These are phyloP conservation scores for Orthosia gracilis DNA, from an alignment of 2,888 invertebrate genomes.

Conservation along the genomic window DNA sequence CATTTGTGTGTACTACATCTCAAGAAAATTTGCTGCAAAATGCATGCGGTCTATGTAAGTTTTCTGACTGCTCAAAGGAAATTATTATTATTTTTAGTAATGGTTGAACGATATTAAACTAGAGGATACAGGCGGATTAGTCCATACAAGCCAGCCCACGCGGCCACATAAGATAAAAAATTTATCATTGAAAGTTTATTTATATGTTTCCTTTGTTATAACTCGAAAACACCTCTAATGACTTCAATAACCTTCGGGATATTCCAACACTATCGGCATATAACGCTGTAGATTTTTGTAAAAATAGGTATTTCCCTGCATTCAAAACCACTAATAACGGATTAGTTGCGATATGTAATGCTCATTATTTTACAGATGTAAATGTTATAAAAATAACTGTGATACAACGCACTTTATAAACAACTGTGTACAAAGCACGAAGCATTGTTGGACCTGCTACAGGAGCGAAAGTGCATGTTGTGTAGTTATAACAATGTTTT, in stretches of 20 bases:
- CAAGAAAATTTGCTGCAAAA: no score
- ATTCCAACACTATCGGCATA: neutral
- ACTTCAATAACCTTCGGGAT: neutral
- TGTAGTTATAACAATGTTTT: conserved; percentile 1
- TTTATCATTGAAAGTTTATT: no score
- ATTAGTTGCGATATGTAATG: neutral
- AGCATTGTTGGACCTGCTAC: neutral
- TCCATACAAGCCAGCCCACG: no score
- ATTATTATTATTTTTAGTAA: no score
- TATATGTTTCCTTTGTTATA: neutral
- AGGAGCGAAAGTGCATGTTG: neutral
- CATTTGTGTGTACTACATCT: no score
- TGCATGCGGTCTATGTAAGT: no score
- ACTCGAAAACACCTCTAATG: neutral
- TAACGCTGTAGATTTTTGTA: neutral
- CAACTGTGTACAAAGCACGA: neutral
- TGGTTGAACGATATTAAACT: no score
- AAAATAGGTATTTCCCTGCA: neutral
- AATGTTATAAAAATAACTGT: neutral
- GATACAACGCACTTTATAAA: neutral
- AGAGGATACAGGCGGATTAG: no score
- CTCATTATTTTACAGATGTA: neutral
- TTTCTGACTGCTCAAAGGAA: no score
- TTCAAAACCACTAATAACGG: neutral
- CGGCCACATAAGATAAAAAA: no score